Evolutionary conservation across 1,140 invertebrate species (phyloP).

Genomic region (Oncopeltus fasciatus): DNA sequence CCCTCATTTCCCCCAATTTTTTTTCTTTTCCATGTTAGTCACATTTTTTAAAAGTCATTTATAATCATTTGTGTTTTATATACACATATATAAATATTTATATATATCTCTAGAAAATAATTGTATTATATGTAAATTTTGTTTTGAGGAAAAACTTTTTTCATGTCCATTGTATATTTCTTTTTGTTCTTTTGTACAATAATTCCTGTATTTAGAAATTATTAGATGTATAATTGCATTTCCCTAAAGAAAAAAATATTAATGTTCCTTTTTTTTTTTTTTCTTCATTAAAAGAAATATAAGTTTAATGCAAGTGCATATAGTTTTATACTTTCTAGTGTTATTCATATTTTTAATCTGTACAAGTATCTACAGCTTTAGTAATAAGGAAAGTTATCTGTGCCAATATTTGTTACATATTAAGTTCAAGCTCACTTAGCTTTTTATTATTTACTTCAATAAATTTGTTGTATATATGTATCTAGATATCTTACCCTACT

Average conservation of each 20-base stretch:
- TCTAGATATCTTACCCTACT: too few relatives aligned
- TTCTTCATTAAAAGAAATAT: background rate
- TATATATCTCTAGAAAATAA: background rate
- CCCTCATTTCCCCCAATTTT: too few relatives aligned
- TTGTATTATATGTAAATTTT: slow-evolving; percentile 4
- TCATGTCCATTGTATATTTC: background rate
- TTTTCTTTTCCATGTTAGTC: too few relatives aligned
- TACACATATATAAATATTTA: background rate
- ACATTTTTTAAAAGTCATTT: background rate
- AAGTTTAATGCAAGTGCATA: background rate
- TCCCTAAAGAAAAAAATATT: slow-evolving; percentile 1
- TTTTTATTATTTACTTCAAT: background rate
- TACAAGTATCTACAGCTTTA: background rate
- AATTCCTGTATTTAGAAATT: background rate
- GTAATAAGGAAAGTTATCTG: background rate
- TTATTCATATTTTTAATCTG: background rate
- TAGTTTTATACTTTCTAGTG: slow-evolving; percentile 4
- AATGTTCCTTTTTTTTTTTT: slow-evolving; percentile 4
- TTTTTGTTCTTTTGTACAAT: background rate
- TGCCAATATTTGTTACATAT: slow-evolving; percentile 5
- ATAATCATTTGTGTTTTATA: background rate
- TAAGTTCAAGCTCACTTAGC: background rate
- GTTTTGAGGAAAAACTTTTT: background rate
- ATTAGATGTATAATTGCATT: background rate
- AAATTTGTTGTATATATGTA: background rate